Percentiles rank a stretch among this genome's conserved stretches.
phyloP scores from a whole-genome alignment of 2,797 vertebrate genomes.

The Graptemys geographica region DNA sequence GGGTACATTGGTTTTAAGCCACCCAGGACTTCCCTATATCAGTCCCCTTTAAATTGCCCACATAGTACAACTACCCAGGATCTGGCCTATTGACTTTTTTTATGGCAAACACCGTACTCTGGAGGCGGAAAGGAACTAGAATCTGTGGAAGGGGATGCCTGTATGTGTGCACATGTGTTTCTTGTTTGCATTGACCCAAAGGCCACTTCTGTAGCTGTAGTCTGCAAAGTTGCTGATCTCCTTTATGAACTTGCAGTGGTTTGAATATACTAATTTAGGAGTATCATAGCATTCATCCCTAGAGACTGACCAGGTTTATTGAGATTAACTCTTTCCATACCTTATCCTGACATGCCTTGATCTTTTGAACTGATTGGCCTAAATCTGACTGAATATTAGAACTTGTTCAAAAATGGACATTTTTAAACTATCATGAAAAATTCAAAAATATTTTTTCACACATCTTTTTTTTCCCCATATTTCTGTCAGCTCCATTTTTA shows the following conservation, averaged over 20 bases:
- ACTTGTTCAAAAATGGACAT: background rate
- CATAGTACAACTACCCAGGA: background rate
- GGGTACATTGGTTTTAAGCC: background rate
- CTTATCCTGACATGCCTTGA: background rate
- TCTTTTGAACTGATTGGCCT: background rate
- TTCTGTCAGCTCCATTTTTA: background rate
- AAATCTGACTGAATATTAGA: background rate
- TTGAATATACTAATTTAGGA: background rate
- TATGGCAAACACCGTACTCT: background rate
- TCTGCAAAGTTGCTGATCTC: background rate
- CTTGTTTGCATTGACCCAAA: background rate
- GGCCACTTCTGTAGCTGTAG: background rate
- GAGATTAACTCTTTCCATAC: background rate
- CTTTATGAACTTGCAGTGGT: background rate
- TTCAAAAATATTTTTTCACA: background rate
- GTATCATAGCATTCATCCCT: rapidly evolving
- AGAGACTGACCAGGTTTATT: rapidly evolving
- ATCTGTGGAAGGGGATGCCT: background rate
- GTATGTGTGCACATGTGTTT: background rate
- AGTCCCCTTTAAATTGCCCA: background rate
- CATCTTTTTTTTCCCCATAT: background rate
- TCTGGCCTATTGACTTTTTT: background rate
- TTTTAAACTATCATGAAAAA: background rate
- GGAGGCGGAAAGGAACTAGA: background rate
- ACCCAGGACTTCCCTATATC: background rate